Percentiles rank a stretch among this genome's conserved stretches.
Conservation (phyloP, 2,888 invertebrate species). For the Chirona hameri region DNA sequence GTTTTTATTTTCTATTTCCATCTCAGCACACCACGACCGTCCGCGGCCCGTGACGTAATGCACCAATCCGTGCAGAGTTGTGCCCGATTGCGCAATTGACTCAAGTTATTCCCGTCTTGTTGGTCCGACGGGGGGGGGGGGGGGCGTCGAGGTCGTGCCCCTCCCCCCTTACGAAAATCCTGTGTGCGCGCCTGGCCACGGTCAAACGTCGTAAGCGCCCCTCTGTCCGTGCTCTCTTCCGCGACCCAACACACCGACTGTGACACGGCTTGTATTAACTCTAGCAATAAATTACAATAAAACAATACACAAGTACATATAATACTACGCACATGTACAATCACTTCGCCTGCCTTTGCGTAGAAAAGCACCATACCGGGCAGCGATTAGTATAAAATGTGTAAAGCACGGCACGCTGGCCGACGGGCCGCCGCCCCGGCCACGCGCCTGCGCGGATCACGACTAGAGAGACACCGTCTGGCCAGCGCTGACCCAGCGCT, state of each 20-base stretch:
- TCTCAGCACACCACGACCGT: no score
- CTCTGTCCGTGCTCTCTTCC: no score
- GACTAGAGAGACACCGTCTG: background rate
- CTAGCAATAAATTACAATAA: conserved; percentile 28
- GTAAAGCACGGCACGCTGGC: background rate
- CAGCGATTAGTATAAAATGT: conserved; percentile 13
- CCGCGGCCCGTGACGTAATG: no score
- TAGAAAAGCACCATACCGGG: conserved; percentile 13
- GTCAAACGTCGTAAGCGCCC: no score
- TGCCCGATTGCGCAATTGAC: no score
- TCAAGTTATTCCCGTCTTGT: no score
- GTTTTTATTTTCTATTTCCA: no score
- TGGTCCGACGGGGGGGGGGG: no score
- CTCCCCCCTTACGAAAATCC: no score
- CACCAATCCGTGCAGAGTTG: no score
- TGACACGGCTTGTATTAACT: conserved; percentile 1
- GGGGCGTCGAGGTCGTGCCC: no score
- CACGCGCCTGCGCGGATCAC: background rate
- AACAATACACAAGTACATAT: conserved; percentile 10
- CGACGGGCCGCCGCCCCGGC: background rate
- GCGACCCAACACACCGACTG: background rate
- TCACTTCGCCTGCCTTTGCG: background rate
- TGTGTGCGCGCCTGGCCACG: no score
- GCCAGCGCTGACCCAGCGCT: background rate
- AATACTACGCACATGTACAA: conserved; percentile 3